Percentiles rank a stretch among this genome's conserved stretches.
These are phyloP conservation scores for Epirrhoe alternata DNA, from an alignment of 2,888 invertebrate species.

Conservation along the genomic window DNA sequence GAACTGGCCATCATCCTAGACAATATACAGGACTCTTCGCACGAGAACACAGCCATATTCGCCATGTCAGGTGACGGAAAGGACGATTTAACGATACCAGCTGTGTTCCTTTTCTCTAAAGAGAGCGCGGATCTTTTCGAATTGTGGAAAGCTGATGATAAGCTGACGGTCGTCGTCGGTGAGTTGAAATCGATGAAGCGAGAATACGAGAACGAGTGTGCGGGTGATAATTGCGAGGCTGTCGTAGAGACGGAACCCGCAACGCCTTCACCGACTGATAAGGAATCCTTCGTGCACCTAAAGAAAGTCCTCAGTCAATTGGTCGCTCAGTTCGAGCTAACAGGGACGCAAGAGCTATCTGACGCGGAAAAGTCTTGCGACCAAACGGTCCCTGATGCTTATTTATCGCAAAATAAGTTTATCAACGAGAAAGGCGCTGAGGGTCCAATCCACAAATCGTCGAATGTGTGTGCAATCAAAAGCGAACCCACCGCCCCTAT, in stretches of 20 bases:
- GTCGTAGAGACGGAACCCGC: conserved; percentile 44
- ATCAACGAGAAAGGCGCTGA: conserved; percentile 44
- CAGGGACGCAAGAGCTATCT: conserved; percentile 60
- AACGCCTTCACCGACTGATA: conserved; percentile 50
- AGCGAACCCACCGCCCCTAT: conserved; percentile 23
- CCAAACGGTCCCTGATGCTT: conserved; percentile 43
- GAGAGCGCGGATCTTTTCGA: conserved; percentile 90
- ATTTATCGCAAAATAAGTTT: conserved; percentile 49
- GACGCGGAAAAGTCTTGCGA: conserved; percentile 44
- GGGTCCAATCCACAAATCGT: conserved; percentile 23
- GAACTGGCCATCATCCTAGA: conserved; percentile 94
- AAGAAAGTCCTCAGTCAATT: conserved; percentile 76
- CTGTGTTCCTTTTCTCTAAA: conserved; percentile 94
- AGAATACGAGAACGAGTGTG: conserved; percentile 58
- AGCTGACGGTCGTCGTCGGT: conserved; percentile 82
- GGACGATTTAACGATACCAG: conserved; percentile 94
- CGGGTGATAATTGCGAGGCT: conserved; percentile 59
- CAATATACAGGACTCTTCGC: conserved; percentile 91
- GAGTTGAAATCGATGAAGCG: conserved; percentile 73
- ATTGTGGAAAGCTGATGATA: conserved; percentile 83
- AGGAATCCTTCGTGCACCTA: conserved; percentile 70
- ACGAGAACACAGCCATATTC: conserved; percentile 92
- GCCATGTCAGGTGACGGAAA: conserved; percentile 98
- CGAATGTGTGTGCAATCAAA: conserved; percentile 27
- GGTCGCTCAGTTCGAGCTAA: conserved; percentile 72